These are phyloP conservation scores for Aegotheles bennettii DNA, from an alignment of 2,113 vertebrate genomes.

Conservation along the genomic window DNA sequence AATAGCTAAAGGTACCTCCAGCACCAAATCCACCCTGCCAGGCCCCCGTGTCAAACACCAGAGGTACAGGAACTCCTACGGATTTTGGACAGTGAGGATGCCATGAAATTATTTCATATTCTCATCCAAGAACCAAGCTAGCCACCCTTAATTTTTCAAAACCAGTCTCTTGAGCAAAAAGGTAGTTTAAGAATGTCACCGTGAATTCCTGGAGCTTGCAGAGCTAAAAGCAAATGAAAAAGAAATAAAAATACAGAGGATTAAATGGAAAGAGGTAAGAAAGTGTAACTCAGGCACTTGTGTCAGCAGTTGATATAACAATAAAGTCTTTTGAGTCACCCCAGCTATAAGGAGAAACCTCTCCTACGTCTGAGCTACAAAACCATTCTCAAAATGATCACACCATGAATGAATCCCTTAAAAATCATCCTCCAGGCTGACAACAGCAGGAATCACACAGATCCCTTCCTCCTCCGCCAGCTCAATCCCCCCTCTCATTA, in stretches of 20 bases:
- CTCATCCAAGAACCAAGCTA: neutral
- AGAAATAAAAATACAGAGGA: neutral
- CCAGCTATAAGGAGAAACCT: neutral
- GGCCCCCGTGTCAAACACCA: neutral
- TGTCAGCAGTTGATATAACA: neutral
- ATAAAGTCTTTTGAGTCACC: neutral
- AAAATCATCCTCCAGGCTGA: neutral
- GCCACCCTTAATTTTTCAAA: neutral
- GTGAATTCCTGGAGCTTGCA: neutral
- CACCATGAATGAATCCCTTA: neutral
- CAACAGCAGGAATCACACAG: neutral
- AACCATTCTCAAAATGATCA: neutral
- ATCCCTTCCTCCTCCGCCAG: neutral
- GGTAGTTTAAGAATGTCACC: neutral
- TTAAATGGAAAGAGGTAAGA: neutral
- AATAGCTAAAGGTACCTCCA: neutral
- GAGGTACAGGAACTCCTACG: fast-evolving
- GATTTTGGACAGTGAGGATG: neutral
- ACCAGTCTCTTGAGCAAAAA: neutral
- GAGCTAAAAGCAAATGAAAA: neutral
- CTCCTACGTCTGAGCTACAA: neutral
- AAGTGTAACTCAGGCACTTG: neutral
- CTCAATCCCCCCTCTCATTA: neutral
- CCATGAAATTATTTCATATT: neutral
- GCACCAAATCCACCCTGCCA: neutral